Evolutionary conservation across 2,888 invertebrate genomes (phyloP).

Genomic region (Vesta saturnalis): DNA sequence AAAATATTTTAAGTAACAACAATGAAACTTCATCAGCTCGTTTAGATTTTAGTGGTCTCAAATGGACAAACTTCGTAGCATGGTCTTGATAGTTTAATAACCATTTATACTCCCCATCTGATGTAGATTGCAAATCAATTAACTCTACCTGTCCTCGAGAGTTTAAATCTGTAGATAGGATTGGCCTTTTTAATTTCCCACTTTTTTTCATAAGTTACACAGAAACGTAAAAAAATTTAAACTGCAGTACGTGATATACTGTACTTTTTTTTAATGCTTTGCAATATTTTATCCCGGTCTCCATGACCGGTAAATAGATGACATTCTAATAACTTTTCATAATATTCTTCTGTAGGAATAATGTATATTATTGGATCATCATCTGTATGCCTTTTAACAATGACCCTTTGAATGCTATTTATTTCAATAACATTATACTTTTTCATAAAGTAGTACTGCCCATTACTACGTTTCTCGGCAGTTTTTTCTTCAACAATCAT

Average conservation of each 20-base stretch:
- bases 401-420: not conserved
- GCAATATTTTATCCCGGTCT: not conserved
- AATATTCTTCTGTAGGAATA: not conserved
- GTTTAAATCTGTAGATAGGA: not conserved
- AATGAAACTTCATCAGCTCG: not conserved
- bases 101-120: too few relatives aligned
- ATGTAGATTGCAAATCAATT: not conserved
- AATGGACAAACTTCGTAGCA: not conserved
- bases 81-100: too few relatives aligned
- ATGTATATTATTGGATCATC: conserved; percentile 3
- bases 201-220: not conserved
- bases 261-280: not conserved
- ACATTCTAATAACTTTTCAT: too few relatives aligned
- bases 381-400: not conserved
- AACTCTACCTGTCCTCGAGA: not conserved
- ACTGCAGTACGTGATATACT: not conserved
- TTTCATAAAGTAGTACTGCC: not conserved
- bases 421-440: not conserved
- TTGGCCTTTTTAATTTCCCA: not conserved
- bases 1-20: not conserved
- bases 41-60: not conserved
- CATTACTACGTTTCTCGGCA: not conserved
- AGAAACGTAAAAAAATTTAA: not conserved
- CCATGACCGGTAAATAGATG: not conserved
- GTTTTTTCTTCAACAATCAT: not conserved